Conservation (phyloP, 2,888 invertebrate species). For the Caenorhabditis doughertyi region DNA sequence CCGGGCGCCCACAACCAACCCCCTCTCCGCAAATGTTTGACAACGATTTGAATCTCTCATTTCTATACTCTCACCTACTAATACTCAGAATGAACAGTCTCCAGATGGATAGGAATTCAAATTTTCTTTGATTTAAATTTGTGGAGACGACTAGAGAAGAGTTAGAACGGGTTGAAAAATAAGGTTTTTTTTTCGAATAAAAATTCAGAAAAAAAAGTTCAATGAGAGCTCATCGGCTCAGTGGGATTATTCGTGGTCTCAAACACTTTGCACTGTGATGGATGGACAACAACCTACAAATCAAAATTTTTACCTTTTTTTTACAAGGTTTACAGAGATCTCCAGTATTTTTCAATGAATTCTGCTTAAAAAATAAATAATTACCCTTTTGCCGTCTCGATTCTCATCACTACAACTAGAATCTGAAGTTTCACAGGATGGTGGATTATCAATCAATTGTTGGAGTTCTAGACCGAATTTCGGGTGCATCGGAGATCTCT, state of each 20-base stretch:
- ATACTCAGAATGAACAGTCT: background rate
- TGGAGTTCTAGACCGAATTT: constrained; percentile 13
- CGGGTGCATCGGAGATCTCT: constrained; percentile 6
- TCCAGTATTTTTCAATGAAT: no score
- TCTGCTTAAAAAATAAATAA: no score
- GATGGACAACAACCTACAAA: constrained; percentile 43
- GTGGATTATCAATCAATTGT: constrained; percentile 19
- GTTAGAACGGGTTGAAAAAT: background rate
- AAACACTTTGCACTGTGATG: constrained; percentile 44
- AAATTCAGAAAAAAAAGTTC: constrained; percentile 13
- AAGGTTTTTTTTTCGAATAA: background rate
- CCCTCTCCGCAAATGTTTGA: constrained; percentile 44
- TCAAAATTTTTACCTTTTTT: background rate
- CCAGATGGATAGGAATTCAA: background rate
- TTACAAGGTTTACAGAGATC: background rate
- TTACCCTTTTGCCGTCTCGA: constrained; percentile 7
- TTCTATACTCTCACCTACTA: constrained; percentile 7
- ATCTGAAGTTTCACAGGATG: background rate
- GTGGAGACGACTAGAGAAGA: no score
- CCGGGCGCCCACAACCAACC: no score
- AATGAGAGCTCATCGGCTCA: constrained; percentile 12
- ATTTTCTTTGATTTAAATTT: background rate
- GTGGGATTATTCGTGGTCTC: constrained; percentile 27
- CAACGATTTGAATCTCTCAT: constrained; percentile 10
- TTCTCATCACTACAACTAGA: constrained; percentile 14